phyloP scores from a whole-genome alignment of 2,797 vertebrate genomes.

The Chelon labrosus region DNA sequence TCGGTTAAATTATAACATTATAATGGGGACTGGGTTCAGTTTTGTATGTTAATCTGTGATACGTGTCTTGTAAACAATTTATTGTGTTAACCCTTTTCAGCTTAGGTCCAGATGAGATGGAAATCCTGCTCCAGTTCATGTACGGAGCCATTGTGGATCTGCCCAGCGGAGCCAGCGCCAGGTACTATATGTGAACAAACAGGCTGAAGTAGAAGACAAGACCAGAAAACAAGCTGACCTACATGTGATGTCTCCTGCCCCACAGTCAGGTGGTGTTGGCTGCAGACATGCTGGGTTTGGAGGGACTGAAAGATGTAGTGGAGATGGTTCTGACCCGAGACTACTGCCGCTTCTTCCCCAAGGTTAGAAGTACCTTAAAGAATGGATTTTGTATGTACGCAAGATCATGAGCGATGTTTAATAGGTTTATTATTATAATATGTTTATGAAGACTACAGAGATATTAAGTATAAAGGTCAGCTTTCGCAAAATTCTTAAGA shows the following conservation, averaged over 20 bases:
- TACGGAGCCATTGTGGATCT: constrained; percentile 94
- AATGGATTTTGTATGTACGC: no score
- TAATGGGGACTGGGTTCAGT: not conserved
- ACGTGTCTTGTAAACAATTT: not conserved
- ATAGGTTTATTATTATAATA: no score
- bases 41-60: not conserved
- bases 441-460: no score
- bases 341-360: constrained; percentile 91
- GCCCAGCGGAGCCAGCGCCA: constrained; percentile 88
- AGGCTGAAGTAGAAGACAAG: not conserved
- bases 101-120: constrained; percentile 91
- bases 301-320: constrained; percentile 93
- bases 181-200: constrained; percentile 79
- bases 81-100: constrained; percentile 77
- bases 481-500: no score
- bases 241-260: constrained; percentile 39
- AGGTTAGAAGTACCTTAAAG: constrained; percentile 81
- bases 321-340: constrained; percentile 93
- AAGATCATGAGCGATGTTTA: no score
- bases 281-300: constrained; percentile 95
- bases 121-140: constrained; percentile 92
- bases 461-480: no score
- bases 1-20: not conserved
- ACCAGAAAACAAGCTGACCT: constrained; percentile 30
- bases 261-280: constrained; percentile 90